Conservation (phyloP, 2,113 vertebrate species). For the Notothenia coriiceps region DNA sequence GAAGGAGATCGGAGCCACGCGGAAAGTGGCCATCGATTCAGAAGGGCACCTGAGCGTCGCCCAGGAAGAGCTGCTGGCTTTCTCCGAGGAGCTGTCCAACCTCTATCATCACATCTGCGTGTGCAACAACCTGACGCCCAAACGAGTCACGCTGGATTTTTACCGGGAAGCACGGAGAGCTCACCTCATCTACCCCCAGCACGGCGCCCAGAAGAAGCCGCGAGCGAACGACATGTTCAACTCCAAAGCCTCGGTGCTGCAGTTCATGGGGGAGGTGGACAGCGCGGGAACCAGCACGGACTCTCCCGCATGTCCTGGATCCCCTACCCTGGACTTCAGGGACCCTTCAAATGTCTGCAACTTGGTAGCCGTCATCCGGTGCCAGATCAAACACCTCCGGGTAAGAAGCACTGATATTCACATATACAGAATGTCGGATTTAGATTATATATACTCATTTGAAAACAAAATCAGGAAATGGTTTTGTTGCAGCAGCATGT, state of each 20-base stretch:
- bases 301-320: conserved; percentile 78
- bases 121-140: conserved; percentile 87
- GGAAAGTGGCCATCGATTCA: conserved; percentile 84
- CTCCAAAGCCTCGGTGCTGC: conserved; percentile 76
- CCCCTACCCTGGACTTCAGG: conserved; percentile 85
- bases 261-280: conserved; percentile 79
- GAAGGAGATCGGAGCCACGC: conserved; percentile 83
- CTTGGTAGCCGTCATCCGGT: conserved; percentile 85
- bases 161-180: conserved; percentile 78
- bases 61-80: conserved; percentile 88
- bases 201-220: conserved; percentile 71
- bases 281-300: conserved; percentile 72
- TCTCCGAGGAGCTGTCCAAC: conserved; percentile 88
- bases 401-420: conserved; percentile 54
- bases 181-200: conserved; percentile 62
- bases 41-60: conserved; percentile 85
- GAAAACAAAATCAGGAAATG: too few relatives aligned
- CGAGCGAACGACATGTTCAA: conserved; percentile 78
- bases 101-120: conserved; percentile 90
- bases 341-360: conserved; percentile 86
- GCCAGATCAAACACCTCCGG: conserved; percentile 89
- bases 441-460: neutral
- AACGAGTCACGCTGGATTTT: conserved; percentile 87
- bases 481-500: too few relatives aligned
- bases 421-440: neutral